phyloP scores from a whole-genome alignment of 1,140 invertebrate genomes.

The Plodia interpunctella region DNA sequence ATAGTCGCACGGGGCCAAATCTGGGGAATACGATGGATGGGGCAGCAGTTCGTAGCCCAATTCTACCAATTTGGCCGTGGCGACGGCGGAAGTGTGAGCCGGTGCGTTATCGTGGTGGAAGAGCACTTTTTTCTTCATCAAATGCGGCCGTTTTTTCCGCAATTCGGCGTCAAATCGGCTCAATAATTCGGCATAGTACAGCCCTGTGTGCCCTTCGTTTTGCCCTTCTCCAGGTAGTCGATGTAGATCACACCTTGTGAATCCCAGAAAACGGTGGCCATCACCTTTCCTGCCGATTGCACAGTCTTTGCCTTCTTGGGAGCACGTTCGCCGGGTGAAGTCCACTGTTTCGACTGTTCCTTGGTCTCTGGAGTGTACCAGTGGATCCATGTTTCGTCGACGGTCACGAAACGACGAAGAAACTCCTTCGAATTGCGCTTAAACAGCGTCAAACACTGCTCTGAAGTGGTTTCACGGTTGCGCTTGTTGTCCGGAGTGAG shows the following conservation, averaged over 20 bases:
- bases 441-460: slow-evolving; percentile 43
- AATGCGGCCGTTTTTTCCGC: no score
- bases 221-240: slow-evolving; percentile 38
- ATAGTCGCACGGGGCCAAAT: no score
- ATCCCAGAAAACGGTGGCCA: slow-evolving; percentile 49
- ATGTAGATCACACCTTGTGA: slow-evolving; percentile 31
- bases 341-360: slow-evolving; percentile 35
- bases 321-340: slow-evolving; percentile 26
- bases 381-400: slow-evolving; percentile 60
- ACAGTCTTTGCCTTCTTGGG: slow-evolving; percentile 48
- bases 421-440: slow-evolving; percentile 47
- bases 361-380: slow-evolving; percentile 55
- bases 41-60: no score
- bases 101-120: no score
- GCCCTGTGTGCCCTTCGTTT: slow-evolving; percentile 44
- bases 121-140: no score
- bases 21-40: no score
- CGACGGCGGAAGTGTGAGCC: no score
- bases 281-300: slow-evolving; percentile 37
- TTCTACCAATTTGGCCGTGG: no score
- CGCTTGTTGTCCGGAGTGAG: slow-evolving; percentile 44
- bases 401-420: slow-evolving; percentile 38
- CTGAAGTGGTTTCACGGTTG: slow-evolving; percentile 34
- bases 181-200: slow-evolving; percentile 24
- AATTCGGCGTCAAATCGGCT: no score